Percentiles rank a stretch among this genome's conserved stretches.
Conservation (phyloP, 2,888 invertebrate species). For the Oasisia sp. region DNA sequence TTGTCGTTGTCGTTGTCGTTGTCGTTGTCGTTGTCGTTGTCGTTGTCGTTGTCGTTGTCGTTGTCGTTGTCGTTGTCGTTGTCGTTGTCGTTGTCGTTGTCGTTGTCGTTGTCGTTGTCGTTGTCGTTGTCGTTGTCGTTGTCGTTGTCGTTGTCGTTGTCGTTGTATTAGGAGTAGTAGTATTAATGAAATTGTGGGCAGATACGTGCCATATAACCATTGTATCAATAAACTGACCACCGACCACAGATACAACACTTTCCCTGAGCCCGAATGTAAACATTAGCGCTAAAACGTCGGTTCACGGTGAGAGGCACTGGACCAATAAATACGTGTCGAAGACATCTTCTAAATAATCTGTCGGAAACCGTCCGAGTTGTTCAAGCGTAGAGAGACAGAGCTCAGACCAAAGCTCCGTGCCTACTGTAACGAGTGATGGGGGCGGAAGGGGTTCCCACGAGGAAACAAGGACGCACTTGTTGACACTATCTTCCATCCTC, state of each 20-base stretch:
- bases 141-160: not conserved
- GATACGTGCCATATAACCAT: no score
- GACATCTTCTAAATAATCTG: not conserved
- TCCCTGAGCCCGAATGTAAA: no score
- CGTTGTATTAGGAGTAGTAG: not conserved
- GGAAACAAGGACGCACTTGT: not conserved
- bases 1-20: not conserved
- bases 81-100: not conserved
- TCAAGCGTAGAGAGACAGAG: not conserved
- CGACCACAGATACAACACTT: no score
- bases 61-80: not conserved
- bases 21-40: not conserved
- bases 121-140: constrained; percentile 14
- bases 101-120: not conserved
- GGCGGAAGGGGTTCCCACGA: not conserved
- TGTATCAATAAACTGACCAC: no score
- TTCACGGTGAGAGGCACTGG: no score
- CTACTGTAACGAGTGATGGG: not conserved
- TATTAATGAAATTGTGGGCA: not conserved
- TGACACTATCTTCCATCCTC: not conserved
- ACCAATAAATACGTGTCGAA: not conserved
- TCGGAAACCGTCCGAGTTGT: not conserved
- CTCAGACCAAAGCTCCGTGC: not conserved
- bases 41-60: not conserved
- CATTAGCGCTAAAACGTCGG: no score